Evolutionary conservation across 2,113 vertebrate species (phyloP).

Genomic region (Vidua macroura): DNA sequence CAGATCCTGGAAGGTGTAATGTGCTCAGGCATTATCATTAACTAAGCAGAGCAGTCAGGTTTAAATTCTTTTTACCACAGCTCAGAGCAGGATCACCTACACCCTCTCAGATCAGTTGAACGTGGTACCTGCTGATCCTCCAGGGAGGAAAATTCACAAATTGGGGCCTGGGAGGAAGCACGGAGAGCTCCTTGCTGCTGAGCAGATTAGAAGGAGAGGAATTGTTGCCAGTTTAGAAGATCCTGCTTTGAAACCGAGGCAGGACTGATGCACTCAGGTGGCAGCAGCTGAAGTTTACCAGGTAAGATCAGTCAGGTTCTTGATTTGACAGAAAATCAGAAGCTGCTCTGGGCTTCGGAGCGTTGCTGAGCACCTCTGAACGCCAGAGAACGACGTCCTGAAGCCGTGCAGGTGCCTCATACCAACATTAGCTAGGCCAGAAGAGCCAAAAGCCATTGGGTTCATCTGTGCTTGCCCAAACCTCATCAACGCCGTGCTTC

Average conservation of each 20-base stretch:
- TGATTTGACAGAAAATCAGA: not conserved
- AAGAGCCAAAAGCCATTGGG: not conserved
- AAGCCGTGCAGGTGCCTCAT: rapidly evolving
- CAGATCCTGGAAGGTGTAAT: constrained; percentile 49
- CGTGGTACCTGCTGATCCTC: not conserved
- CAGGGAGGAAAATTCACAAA: not conserved
- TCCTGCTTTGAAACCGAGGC: not conserved
- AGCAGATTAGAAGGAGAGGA: not conserved
- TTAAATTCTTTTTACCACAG: constrained; percentile 1
- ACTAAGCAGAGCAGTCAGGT: not conserved
- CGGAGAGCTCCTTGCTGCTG: not conserved
- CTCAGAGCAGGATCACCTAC: constrained; percentile 7
- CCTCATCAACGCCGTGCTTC: not conserved
- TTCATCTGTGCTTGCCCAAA: not conserved
- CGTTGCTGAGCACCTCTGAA: not conserved
- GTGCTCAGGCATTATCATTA: constrained; percentile 58
- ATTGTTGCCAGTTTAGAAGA: not conserved
- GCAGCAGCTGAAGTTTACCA: not conserved
- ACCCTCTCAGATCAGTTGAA: not conserved
- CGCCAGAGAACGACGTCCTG: not conserved
- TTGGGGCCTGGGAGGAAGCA: not conserved
- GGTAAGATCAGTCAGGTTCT: not conserved
- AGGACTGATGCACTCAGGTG: not conserved
- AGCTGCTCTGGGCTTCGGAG: not conserved
- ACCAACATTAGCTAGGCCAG: not conserved